Percentiles rank a stretch among this genome's conserved stretches.
These are phyloP conservation scores for Atractosteus spatula DNA, from an alignment of 2,113 vertebrate species.

Conservation along the genomic window DNA sequence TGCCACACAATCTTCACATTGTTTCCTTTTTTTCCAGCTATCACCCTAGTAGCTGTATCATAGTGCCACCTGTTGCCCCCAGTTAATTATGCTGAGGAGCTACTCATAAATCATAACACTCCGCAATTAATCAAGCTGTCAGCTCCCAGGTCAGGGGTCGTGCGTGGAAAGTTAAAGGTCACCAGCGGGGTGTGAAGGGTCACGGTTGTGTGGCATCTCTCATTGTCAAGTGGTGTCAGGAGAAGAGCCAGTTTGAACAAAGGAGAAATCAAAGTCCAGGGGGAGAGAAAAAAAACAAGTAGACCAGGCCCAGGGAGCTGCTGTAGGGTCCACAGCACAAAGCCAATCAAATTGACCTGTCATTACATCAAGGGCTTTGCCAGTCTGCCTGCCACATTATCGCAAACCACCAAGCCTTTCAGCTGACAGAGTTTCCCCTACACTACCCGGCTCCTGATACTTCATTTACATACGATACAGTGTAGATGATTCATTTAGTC, in stretches of 20 bases:
- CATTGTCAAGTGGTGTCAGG: conserved; percentile 90
- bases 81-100: conserved; percentile 95
- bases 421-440: conserved; percentile 62
- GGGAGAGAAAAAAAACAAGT: conserved; percentile 54
- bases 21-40: conserved; percentile 68
- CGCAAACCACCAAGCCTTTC: conserved; percentile 65
- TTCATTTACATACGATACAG: conserved; percentile 73
- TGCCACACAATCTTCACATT: conserved; percentile 59
- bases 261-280: conserved; percentile 85
- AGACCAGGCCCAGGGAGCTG: conserved; percentile 68
- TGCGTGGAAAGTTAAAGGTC: conserved; percentile 90
- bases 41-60: conserved; percentile 82
- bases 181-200: conserved; percentile 84
- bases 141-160: conserved; percentile 84
- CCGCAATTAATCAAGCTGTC: conserved; percentile 99
- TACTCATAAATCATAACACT: conserved; percentile 99
- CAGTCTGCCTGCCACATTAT: conserved; percentile 67
- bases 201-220: conserved; percentile 86
- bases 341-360: conserved; percentile 84
- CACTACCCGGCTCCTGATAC: conserved; percentile 61
- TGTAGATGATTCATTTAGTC: conserved; percentile 27
- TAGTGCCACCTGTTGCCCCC: conserved; percentile 96
- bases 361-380: conserved; percentile 78
- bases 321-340: conserved; percentile 71
- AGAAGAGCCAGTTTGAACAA: conserved; percentile 83